phyloP scores from a whole-genome alignment of 2,888 invertebrate species.

The Cosmia trapezina region DNA sequence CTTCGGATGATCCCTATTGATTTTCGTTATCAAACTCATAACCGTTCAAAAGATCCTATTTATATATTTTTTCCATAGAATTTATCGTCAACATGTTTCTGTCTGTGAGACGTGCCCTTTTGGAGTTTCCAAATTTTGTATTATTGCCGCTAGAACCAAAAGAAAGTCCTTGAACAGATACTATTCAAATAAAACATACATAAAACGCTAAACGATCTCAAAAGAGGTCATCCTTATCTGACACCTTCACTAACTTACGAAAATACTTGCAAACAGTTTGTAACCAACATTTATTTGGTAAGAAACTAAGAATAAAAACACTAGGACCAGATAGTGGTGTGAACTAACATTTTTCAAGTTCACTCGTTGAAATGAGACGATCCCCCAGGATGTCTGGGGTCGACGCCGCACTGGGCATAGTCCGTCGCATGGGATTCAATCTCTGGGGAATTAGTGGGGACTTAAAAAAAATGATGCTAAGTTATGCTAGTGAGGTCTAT shows the following conservation, averaged over 20 bases:
- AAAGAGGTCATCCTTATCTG: slow-evolving; percentile 31
- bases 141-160: not conserved
- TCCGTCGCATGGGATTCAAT: slow-evolving; percentile 88
- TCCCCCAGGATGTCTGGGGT: slow-evolving; percentile 80
- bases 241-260: slow-evolving; percentile 30
- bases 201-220: slow-evolving; percentile 3
- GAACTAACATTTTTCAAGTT: slow-evolving; percentile 80
- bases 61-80: too few species aligned
- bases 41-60: too few species aligned
- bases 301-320: slow-evolving; percentile 42
- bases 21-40: too few species aligned
- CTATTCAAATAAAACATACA: slow-evolving; percentile 16
- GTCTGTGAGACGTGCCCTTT: too few species aligned
- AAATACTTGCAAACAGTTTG: slow-evolving; percentile 29
- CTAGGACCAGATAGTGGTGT: slow-evolving; percentile 64
- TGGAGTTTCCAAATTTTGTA: too few species aligned
- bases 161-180: not conserved
- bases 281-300: slow-evolving; percentile 17
- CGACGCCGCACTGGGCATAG: slow-evolving; percentile 74
- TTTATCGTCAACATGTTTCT: too few species aligned
- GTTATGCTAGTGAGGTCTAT: slow-evolving; percentile 25
- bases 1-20: too few species aligned
- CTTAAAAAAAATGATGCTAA: slow-evolving; percentile 76
- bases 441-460: slow-evolving; percentile 86
- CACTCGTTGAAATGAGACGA: slow-evolving; percentile 74